Evolutionary conservation across 2,113 vertebrate species (phyloP).

Genomic region (Struthio camelus): DNA sequence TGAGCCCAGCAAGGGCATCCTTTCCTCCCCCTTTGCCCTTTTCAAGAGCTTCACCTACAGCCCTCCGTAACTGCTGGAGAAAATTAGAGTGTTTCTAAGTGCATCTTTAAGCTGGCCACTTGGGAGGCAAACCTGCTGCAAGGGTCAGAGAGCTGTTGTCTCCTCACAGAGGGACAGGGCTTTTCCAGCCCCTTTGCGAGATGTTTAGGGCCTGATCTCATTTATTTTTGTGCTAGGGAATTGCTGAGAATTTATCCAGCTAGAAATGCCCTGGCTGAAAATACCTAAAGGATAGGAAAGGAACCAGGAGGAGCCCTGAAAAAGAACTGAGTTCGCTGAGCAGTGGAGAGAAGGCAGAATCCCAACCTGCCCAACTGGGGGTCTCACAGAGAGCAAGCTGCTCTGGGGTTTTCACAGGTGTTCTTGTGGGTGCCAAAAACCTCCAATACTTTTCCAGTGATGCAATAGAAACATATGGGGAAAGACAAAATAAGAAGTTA

Average conservation of each 20-base stretch:
- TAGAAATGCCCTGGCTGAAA: background rate
- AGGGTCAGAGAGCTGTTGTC: background rate
- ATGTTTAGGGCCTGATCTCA: background rate
- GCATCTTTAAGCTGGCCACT: background rate
- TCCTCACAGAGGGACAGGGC: background rate
- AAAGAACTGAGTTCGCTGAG: background rate
- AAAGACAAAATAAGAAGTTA: constrained; percentile 63
- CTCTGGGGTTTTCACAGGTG: background rate
- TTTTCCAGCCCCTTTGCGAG: background rate
- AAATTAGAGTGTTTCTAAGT: background rate
- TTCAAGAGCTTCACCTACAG: background rate
- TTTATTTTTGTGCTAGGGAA: constrained; percentile 11
- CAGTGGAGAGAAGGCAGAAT: background rate
- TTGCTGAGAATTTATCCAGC: background rate
- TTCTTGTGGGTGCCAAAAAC: constrained; percentile 51
- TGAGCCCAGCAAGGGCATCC: background rate
- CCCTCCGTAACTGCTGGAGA: background rate
- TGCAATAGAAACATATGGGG: constrained; percentile 31
- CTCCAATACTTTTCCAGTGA: constrained; percentile 51
- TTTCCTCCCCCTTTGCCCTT: rapidly evolving
- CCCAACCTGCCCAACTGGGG: background rate
- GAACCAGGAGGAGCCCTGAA: background rate
- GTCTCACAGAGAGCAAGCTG: background rate
- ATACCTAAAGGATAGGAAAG: background rate
- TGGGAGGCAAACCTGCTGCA: background rate